phyloP scores from a whole-genome alignment of 2,888 invertebrate genomes.

The Anthrax anthrax region DNA sequence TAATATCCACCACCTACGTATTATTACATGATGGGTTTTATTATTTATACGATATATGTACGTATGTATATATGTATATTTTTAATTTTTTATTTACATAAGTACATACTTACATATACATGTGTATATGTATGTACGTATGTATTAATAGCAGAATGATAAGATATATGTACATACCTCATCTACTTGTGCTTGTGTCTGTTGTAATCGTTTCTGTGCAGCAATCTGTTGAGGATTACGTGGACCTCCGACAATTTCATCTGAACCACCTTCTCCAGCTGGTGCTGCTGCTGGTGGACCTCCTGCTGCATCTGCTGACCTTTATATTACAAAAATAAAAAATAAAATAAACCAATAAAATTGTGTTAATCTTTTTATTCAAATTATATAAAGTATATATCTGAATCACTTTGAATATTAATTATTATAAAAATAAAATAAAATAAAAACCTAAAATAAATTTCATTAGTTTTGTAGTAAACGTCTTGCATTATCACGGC shows the following conservation, averaged over 20 bases:
- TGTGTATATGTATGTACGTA: background rate
- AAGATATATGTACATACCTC: slow-evolving; percentile 39
- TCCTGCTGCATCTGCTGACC: background rate
- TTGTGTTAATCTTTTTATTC: too few relatives aligned
- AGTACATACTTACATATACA: background rate
- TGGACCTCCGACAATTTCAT: slow-evolving; percentile 76
- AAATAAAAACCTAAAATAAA: too few relatives aligned
- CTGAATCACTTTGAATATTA: too few relatives aligned
- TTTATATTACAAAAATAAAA: background rate
- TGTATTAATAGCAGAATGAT: background rate
- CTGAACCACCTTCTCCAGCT: slow-evolving; percentile 54
- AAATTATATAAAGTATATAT: too few relatives aligned
- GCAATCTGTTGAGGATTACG: slow-evolving; percentile 71
- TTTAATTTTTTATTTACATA: too few relatives aligned
- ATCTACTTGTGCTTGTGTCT: slow-evolving; percentile 76
- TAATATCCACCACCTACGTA: slow-evolving; percentile 71
- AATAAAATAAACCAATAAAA: background rate
- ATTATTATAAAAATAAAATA: too few relatives aligned
- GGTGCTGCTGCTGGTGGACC: slow-evolving; percentile 28
- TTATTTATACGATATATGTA: too few relatives aligned
- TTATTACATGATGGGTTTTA: too few relatives aligned
- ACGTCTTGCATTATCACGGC: too few relatives aligned
- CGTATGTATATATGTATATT: too few relatives aligned
- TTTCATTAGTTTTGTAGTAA: too few relatives aligned
- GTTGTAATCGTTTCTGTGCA: slow-evolving; percentile 67